Evolutionary conservation across 2,113 vertebrate species (phyloP).

Genomic region (Pelvicachromis taeniatus): DNA sequence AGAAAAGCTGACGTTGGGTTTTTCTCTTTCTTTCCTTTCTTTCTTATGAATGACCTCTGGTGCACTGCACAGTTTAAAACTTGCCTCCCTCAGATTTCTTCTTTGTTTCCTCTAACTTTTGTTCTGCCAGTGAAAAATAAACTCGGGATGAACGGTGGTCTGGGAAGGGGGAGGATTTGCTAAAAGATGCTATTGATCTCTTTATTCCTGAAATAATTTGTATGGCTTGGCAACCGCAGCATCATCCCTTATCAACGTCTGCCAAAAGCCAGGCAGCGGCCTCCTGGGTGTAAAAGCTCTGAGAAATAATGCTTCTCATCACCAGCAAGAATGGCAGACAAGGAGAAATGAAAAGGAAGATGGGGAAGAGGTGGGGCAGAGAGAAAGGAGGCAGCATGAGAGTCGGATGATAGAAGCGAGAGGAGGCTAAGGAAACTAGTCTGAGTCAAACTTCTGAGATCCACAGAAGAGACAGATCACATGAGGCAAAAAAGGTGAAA

Average conservation of each 20-base stretch:
- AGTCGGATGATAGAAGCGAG: background rate
- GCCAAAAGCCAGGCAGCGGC: conserved; percentile 55
- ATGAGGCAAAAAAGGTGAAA: background rate
- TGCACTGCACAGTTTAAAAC: background rate
- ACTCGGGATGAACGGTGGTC: conserved; percentile 26
- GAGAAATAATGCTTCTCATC: conserved; percentile 59
- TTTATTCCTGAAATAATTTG: conserved; percentile 67
- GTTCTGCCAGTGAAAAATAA: conserved; percentile 37
- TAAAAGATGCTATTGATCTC: conserved; percentile 66
- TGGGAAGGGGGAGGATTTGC: conserved; percentile 42
- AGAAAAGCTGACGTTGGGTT: conserved; percentile 6
- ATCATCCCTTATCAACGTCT: conserved; percentile 62
- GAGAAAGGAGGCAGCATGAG: background rate
- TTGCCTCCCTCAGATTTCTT: conserved; percentile 3
- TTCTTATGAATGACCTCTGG: background rate
- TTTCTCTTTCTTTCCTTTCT: background rate
- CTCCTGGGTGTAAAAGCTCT: conserved; percentile 47
- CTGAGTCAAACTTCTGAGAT: conserved; percentile 15
- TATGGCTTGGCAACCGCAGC: conserved; percentile 49
- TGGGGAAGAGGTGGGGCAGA: background rate
- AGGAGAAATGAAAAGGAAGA: conserved; percentile 25
- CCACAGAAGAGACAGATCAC: background rate
- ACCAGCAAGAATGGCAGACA: conserved; percentile 26
- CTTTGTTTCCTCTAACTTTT: conserved; percentile 27
- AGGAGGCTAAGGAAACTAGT: background rate